Conservation (phyloP, 2,113 vertebrate genomes). For the Daubentonia madagascariensis region DNA sequence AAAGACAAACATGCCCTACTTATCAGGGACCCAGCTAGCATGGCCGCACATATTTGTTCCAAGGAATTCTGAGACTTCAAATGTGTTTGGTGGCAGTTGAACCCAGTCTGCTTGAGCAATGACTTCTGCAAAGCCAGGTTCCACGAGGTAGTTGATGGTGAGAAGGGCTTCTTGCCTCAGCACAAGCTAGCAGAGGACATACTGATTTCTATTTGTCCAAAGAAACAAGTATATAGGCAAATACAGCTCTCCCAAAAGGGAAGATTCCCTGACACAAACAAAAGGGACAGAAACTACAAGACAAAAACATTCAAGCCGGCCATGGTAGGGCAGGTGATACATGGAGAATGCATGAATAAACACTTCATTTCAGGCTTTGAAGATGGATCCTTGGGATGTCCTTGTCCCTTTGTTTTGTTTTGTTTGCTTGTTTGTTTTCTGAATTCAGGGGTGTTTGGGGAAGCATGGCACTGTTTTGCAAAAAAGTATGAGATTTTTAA, state of each 20-base stretch:
- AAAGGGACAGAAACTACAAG: background rate
- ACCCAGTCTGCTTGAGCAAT: background rate
- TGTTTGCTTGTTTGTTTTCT: background rate
- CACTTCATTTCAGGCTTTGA: background rate
- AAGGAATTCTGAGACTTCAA: background rate
- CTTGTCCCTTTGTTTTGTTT: background rate
- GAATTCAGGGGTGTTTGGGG: background rate
- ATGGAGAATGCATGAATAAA: background rate
- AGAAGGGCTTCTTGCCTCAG: constrained; percentile 57
- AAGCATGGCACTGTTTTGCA: background rate
- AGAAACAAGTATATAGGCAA: background rate
- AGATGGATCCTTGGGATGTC: background rate
- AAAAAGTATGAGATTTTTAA: background rate
- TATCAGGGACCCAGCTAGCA: background rate
- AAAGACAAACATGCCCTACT: background rate
- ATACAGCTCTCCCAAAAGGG: background rate
- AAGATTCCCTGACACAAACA: background rate
- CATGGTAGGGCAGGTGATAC: background rate
- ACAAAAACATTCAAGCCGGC: background rate
- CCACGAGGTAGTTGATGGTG: constrained; percentile 46
- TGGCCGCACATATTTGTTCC: background rate
- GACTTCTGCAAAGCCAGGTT: constrained; percentile 53
- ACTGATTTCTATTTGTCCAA: constrained; percentile 53
- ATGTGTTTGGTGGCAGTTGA: background rate
- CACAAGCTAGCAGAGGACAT: constrained; percentile 60